phyloP scores from a whole-genome alignment of 2,888 invertebrate species.

The Sisyra terminalis region DNA sequence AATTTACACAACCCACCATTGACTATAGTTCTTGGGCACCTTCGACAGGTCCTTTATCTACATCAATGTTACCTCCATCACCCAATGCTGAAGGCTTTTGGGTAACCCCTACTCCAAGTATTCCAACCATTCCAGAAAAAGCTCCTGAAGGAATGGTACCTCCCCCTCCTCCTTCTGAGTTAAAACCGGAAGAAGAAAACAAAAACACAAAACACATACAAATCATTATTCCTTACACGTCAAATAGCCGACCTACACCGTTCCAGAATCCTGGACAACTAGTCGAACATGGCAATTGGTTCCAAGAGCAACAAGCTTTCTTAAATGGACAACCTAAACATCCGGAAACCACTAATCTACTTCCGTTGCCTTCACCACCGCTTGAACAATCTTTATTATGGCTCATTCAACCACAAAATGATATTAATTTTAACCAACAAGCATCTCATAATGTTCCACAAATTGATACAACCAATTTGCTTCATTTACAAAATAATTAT shows the following conservation, averaged over 20 bases:
- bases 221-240: slow-evolving; percentile 68
- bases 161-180: slow-evolving; percentile 12
- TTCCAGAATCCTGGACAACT: slow-evolving; percentile 18
- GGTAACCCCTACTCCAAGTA: slow-evolving; percentile 9
- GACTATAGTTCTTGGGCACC: slow-evolving; percentile 19
- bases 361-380: slow-evolving; percentile 11
- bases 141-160: slow-evolving; percentile 13
- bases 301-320: slow-evolving; percentile 13
- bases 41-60: slow-evolving; percentile 13
- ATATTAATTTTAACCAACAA: slow-evolving; percentile 25
- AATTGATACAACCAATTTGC: slow-evolving; percentile 18
- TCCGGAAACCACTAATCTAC: slow-evolving; percentile 12
- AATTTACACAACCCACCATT: slow-evolving; percentile 17
- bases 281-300: slow-evolving; percentile 20
- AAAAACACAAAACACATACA: slow-evolving; percentile 50
- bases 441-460: slow-evolving; percentile 20
- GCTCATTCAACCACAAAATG: slow-evolving; percentile 24
- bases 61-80: slow-evolving; percentile 19
- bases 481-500: slow-evolving; percentile 33
- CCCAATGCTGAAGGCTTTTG: slow-evolving; percentile 10
- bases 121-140: slow-evolving; percentile 9
- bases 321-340: slow-evolving; percentile 16
- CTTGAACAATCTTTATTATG: slow-evolving; percentile 15
- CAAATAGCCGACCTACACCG: slow-evolving; percentile 36
- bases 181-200: slow-evolving; percentile 10